phyloP scores from a whole-genome alignment of 2,888 invertebrate species.

The Trichogramma evanescens region DNA sequence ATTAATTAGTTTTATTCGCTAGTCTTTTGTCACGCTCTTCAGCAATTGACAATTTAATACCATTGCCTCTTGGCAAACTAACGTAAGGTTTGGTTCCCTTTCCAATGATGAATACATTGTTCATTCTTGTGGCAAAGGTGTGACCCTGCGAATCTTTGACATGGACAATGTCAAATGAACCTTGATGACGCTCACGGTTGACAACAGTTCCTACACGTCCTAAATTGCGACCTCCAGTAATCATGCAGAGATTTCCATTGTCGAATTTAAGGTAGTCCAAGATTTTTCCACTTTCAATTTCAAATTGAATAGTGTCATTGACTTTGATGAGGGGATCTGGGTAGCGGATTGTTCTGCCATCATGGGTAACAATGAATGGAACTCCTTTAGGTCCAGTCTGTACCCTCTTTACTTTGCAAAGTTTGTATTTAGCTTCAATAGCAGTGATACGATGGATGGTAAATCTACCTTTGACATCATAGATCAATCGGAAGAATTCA shows the following conservation, averaged over 20 bases:
- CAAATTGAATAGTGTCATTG: conserved; percentile 92
- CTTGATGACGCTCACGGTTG: conserved; percentile 96
- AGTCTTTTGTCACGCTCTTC: conserved; percentile 98
- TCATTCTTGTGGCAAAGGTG: conserved; percentile 93
- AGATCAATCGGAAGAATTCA: conserved; percentile 95
- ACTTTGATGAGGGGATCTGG: conserved; percentile 96
- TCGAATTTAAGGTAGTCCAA: conserved; percentile 98
- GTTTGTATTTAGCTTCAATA: conserved; percentile 97
- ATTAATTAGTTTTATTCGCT: conserved; percentile 57
- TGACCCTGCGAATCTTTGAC: conserved; percentile 95
- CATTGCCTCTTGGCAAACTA: conserved; percentile 94
- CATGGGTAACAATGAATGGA: conserved; percentile 92
- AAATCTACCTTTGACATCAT: conserved; percentile 98
- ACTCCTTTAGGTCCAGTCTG: conserved; percentile 91
- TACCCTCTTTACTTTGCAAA: conserved; percentile 89
- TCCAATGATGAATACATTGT: conserved; percentile 98
- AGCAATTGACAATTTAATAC: conserved; percentile 93
- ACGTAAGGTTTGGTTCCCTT: conserved; percentile 96
- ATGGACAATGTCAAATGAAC: conserved; percentile 98
- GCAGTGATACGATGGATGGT: conserved; percentile 94
- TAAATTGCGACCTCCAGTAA: conserved; percentile 99
- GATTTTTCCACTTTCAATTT: conserved; percentile 89
- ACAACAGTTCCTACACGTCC: conserved; percentile 97
- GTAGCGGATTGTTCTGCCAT: conserved; percentile 96
- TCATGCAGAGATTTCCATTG: conserved; percentile 97